These are phyloP conservation scores for Petrolisthes manimaculis DNA, from an alignment of 2,888 invertebrate genomes.

Conservation along the genomic window DNA sequence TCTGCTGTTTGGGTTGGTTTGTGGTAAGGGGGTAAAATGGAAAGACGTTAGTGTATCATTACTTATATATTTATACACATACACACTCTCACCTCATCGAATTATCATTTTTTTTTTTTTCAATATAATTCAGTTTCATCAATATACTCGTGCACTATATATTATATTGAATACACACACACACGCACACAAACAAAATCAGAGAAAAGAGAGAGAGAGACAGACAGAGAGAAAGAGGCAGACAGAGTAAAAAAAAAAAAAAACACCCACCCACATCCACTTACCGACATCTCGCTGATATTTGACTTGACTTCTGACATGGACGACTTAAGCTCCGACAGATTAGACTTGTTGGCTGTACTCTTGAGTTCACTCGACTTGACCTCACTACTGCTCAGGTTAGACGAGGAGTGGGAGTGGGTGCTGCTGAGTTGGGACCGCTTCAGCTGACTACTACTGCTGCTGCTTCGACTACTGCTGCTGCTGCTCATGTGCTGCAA, in stretches of 20 bases:
- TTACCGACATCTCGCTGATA: constrained; percentile 64
- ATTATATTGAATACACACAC: background rate
- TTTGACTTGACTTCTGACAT: constrained; percentile 65
- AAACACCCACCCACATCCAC: constrained; percentile 29
- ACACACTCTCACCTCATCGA: background rate
- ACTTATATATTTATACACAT: background rate
- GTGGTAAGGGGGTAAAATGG: background rate
- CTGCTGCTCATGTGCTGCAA: constrained; percentile 42
- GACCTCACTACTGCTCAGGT: constrained; percentile 40
- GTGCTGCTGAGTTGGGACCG: constrained; percentile 49
- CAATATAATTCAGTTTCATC: no score
- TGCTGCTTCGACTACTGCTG: constrained; percentile 26
- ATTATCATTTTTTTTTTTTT: no score
- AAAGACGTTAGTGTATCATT: background rate
- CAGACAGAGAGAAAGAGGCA: constrained; percentile 21
- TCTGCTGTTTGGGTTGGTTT: constrained; percentile 40
- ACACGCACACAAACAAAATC: background rate
- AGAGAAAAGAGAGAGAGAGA: background rate
- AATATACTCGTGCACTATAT: background rate
- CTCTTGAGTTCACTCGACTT: constrained; percentile 37
- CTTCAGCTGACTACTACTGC: constrained; percentile 60
- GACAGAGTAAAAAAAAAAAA: no score
- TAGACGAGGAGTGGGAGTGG: constrained; percentile 51
- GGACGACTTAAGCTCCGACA: constrained; percentile 62
- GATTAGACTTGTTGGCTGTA: constrained; percentile 59